Base-by-base conservation (phyloP, 1,140 invertebrate species). In the Archivesica marissinica region DNA sequence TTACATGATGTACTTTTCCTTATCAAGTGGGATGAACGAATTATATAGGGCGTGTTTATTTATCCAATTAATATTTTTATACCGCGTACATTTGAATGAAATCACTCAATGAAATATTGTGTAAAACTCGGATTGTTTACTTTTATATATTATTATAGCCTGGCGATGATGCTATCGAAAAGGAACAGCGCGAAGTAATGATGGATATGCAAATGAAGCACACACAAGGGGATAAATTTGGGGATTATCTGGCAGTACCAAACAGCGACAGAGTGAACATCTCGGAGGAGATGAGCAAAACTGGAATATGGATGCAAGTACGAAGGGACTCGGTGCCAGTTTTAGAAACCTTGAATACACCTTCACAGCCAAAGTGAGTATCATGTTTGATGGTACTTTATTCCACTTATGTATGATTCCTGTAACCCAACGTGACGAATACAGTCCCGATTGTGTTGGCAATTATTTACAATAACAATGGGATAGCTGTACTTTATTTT, bases 251-350 rank as follows among this genome's bases (percentile, higher is more conserved):
- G 0, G 85, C 89, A 3, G 79, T 83, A 17, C 72, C 81, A 39
- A 76, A 52, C 44, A 82, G 81, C 28, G 89, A 91, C 35, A 61
- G 90, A 35, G 89, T 93, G 25, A 93, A 93, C 79, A 92, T 93
- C 38, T 89, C 90, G 25, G 91, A 93, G 87, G 92, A 92, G 66
- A 86, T 92, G 50, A 85, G 86, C 23, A 90, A 90, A 47, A 92
- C 92, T 2, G 87, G 88, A n/a, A 90, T 93, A 52, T 93, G 92
- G 92, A 80, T 90, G 61, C 89, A 91, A 86, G 87, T 93, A 0
- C 52, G 87, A 30, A 76, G 86, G 25, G 88, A 90, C 41, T 86
- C 88, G 11, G 6, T 85, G 20, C 82, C 82, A 20, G 44, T 54
- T 17, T 11, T 85, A 38, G 72, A 76, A 35, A 52, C 54, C 39